A percentile compares a stretch with the other conserved stretches of the same genome.
Conservation (phyloP, 2,797 vertebrate species). For the Orestias chungarensis region DNA sequence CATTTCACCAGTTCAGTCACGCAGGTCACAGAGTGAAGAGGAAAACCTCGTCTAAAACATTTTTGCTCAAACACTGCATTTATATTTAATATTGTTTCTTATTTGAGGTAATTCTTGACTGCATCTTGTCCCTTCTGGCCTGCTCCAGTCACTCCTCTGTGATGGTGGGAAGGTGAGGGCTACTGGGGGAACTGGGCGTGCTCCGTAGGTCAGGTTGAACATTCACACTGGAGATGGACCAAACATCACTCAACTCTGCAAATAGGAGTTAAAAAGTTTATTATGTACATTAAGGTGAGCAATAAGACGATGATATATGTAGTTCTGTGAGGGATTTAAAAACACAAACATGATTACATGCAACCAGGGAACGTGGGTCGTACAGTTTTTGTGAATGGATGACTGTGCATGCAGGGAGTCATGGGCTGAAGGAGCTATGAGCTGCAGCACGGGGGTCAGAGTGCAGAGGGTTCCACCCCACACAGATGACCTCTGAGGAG, state of each 20-base stretch:
- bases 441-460: slow-evolving; percentile 61
- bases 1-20: slow-evolving; percentile 8
- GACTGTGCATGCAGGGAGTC: slow-evolving; percentile 59
- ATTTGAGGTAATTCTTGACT: too few species aligned
- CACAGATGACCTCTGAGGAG: slow-evolving; percentile 66
- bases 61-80: background rate
- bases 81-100: background rate
- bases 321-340: too few species aligned
- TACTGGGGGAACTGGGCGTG: slow-evolving; percentile 52
- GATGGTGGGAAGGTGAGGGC: slow-evolving; percentile 77
- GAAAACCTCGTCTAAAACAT: background rate
- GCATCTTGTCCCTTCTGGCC: background rate
- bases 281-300: too few species aligned
- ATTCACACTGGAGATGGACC: slow-evolving; percentile 79
- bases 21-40: background rate
- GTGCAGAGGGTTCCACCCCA: slow-evolving; percentile 74
- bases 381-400: slow-evolving; percentile 41
- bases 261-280: too few species aligned
- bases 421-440: slow-evolving; percentile 63
- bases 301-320: too few species aligned
- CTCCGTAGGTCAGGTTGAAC: slow-evolving; percentile 65
- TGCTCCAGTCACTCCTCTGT: slow-evolving; percentile 68
- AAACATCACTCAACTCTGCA: slow-evolving; percentile 82
- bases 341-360: background rate
- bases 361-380: slow-evolving; percentile 27